Evolutionary conservation across 1,140 invertebrate species (phyloP).

Genomic region (Drosophila sturtevanti): DNA sequence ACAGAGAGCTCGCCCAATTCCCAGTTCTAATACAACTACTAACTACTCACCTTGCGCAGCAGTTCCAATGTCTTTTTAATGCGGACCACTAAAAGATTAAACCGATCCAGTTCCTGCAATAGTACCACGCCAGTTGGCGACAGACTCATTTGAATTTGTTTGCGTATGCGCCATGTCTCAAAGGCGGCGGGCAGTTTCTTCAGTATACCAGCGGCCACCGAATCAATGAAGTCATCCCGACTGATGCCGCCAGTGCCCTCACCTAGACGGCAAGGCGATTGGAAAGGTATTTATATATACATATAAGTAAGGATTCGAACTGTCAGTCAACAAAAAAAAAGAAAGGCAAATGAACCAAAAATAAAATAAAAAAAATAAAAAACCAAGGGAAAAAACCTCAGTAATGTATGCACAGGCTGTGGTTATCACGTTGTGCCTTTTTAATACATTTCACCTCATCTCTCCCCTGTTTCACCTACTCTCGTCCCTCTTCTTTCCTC

Average conservation of each 20-base stretch:
- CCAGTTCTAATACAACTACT: not conserved
- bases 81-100: conserved; percentile 90
- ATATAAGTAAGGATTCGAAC: conserved; percentile 39
- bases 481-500: not conserved
- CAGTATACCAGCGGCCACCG: conserved; percentile 89
- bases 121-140: conserved; percentile 93
- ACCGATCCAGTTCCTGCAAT: conserved; percentile 94
- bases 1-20: conserved; percentile 29
- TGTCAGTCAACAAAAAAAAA: not conserved
- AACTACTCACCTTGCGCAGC: conserved; percentile 86
- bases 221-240: conserved; percentile 92
- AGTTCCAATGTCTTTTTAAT: conserved; percentile 89
- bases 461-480: too few relatives aligned
- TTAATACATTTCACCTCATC: conserved; percentile 9
- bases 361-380: too few relatives aligned
- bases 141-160: conserved; percentile 89
- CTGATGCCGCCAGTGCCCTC: conserved; percentile 85
- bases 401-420: conserved; percentile 61
- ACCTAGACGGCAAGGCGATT: conserved; percentile 45
- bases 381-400: conserved; percentile 34
- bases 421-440: conserved; percentile 43
- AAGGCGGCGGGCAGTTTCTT: conserved; percentile 89
- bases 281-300: not conserved
- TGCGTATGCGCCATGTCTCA: conserved; percentile 90
- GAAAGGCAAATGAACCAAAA: conserved; percentile 8